Conservation (phyloP, 2,113 vertebrate species). For the Ondatra zibethicus region DNA sequence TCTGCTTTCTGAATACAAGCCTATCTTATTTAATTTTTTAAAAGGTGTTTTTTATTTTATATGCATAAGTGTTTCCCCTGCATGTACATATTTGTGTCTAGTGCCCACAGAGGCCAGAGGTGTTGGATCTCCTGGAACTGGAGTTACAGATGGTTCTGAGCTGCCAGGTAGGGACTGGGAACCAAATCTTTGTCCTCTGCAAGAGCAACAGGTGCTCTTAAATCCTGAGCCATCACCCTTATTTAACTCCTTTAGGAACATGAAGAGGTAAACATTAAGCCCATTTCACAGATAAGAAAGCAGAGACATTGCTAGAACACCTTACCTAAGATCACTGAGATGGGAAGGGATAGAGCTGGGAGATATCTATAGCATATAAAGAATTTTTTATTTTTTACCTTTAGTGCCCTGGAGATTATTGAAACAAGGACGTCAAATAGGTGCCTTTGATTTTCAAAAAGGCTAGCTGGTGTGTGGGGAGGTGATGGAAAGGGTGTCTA, state of each 20-base stretch:
- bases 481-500: too few species aligned
- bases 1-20: neutral
- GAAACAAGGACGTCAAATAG: conserved; percentile 8
- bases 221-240: neutral
- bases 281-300: conserved; percentile 31
- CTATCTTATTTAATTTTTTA: neutral
- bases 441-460: conserved; percentile 3
- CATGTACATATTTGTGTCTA: neutral
- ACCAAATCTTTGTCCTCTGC: neutral
- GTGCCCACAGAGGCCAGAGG: neutral
- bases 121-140: neutral
- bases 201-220: neutral
- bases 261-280: neutral
- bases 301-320: neutral
- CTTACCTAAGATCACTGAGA: neutral
- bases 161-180: neutral
- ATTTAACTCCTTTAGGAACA: neutral
- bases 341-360: neutral
- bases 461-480: neutral
- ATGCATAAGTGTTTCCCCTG: neutral
- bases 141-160: neutral
- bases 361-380: neutral
- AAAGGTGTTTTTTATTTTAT: neutral
- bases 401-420: neutral
- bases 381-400: neutral